Percentiles rank a stretch among this genome's conserved stretches.
phyloP scores from a whole-genome alignment of 35 echinoderm and acorn worm genomes.

The Apostichopus japonicus region DNA sequence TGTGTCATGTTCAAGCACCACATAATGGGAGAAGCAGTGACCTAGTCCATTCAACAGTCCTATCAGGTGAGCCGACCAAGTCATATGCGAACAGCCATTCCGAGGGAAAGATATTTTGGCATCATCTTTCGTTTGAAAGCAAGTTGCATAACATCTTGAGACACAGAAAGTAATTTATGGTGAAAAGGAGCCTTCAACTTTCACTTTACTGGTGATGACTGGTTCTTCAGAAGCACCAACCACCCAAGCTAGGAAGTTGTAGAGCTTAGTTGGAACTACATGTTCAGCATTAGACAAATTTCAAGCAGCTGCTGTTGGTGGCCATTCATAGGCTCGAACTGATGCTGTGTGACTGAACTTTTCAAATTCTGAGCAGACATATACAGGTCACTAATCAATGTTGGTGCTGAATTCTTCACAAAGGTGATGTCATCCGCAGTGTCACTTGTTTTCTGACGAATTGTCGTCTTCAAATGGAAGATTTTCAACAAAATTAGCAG shows the following conservation, averaged over 20 bases:
- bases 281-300: slow-evolving; percentile 6
- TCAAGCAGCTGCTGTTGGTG: not conserved
- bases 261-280: slow-evolving; percentile 50
- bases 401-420: slow-evolving; percentile 14
- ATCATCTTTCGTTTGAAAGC: not conserved
- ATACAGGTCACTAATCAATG: not conserved
- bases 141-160: no score
- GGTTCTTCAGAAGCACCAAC: not conserved
- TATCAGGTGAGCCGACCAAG: slow-evolving; percentile 71
- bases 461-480: not conserved
- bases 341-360: not conserved
- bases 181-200: no score
- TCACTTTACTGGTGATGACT: no score
- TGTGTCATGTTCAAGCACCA: slow-evolving; percentile 71
- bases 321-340: not conserved
- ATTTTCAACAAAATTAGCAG: not conserved
- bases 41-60: slow-evolving; percentile 82
- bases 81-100: slow-evolving; percentile 75
- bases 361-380: not conserved
- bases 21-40: slow-evolving; percentile 45
- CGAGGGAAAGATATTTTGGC: not conserved
- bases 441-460: slow-evolving; percentile 18
- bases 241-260: slow-evolving; percentile 63
- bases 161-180: no score
- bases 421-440: not conserved